Percentiles rank a stretch among this genome's conserved stretches.
These are phyloP conservation scores for Megaustenia siamemsis DNA, from an alignment of 2,888 invertebrate genomes.

Conservation along the genomic window DNA sequence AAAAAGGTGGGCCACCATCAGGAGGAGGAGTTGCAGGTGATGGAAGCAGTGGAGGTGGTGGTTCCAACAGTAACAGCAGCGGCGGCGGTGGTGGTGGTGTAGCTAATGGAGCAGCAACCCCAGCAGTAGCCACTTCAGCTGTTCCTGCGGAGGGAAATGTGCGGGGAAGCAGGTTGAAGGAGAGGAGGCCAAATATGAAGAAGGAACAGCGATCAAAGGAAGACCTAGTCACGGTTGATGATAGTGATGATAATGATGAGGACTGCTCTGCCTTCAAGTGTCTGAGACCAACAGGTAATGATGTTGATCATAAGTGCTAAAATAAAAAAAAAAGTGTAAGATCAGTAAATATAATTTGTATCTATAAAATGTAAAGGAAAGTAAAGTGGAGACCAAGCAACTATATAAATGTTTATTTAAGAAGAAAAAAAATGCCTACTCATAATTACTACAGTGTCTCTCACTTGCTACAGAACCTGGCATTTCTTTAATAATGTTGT, in stretches of 20 bases:
- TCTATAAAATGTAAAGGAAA: no score
- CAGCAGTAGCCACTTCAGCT: constrained; percentile 8
- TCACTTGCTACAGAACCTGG: no score
- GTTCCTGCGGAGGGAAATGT: constrained; percentile 38
- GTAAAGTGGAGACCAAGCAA: no score
- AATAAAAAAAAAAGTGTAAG: neutral
- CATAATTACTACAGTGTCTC: no score
- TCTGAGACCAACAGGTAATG: constrained; percentile 74
- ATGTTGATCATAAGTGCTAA: neutral
- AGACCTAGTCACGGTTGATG: constrained; percentile 68
- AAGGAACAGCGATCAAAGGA: constrained; percentile 66
- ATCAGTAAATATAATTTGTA: no score
- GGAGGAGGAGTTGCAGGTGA: neutral
- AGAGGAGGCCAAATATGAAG: constrained; percentile 68
- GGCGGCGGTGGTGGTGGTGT: neutral
- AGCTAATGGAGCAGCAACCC: neutral
- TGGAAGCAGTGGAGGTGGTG: neutral
- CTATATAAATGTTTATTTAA: no score
- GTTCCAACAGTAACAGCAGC: neutral
- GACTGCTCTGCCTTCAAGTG: constrained; percentile 79
- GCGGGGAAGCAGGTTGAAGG: constrained; percentile 48
- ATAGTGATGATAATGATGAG: constrained; percentile 73
- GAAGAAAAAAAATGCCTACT: no score
- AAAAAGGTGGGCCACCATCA: neutral
- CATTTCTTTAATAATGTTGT: no score